Conservation (phyloP, 2,797 vertebrate genomes). For the Chelon labrosus region DNA sequence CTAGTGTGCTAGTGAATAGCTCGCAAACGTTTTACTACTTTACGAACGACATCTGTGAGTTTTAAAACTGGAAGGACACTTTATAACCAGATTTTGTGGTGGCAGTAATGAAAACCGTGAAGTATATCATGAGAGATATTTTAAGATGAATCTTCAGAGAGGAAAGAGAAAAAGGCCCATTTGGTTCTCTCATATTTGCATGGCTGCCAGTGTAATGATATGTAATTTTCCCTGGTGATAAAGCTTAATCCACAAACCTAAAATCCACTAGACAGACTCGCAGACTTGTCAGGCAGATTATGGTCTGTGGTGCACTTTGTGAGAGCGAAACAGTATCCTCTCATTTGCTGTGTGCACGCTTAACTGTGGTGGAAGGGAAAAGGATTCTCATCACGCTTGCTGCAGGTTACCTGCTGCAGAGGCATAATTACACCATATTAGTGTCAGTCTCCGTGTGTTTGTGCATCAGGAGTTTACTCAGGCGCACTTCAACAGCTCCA, state of each 20-base stretch:
- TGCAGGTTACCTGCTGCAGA: slow-evolving; percentile 60
- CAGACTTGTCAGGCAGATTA: slow-evolving; percentile 35
- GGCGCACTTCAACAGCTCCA: slow-evolving; percentile 15
- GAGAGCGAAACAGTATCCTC: slow-evolving; percentile 33
- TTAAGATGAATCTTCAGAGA: background rate
- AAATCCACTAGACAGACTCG: background rate
- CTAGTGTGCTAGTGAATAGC: background rate
- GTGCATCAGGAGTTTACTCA: slow-evolving; percentile 44
- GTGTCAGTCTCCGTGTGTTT: slow-evolving; percentile 43
- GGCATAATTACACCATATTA: slow-evolving; percentile 74
- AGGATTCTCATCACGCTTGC: slow-evolving; percentile 60
- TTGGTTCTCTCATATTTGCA: slow-evolving; percentile 4
- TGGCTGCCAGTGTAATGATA: slow-evolving; percentile 11
- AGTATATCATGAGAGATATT: background rate
- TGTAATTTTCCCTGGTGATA: slow-evolving; percentile 12
- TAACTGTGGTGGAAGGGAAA: slow-evolving; percentile 4
- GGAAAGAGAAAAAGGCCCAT: background rate
- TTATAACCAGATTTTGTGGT: background rate
- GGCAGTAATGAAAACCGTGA: background rate
- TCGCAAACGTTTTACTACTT: too few species aligned
- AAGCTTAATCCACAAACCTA: slow-evolving; percentile 4
- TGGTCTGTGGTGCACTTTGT: slow-evolving; percentile 5
- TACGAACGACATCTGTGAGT: background rate
- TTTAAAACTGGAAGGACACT: background rate
- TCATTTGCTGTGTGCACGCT: background rate